Base-by-base conservation (phyloP, 2,113 vertebrate species). In the Microtus montanus region DNA sequence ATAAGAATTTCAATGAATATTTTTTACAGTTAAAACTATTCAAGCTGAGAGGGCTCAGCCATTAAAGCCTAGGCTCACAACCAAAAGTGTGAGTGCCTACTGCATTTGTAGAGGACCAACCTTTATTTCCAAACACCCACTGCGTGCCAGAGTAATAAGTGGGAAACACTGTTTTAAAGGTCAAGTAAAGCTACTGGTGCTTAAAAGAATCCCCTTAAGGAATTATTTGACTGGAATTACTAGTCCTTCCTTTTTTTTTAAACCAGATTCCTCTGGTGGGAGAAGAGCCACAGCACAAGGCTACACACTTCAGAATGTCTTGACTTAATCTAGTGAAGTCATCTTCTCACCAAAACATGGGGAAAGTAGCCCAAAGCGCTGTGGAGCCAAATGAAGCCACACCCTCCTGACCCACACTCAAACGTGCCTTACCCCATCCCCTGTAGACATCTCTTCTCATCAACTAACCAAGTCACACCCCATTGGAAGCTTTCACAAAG, bases 21-120 rank as follows among this genome's bases (percentile, higher is more conserved):
- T 87, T 95, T 38, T 63, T 73, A 92, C 54, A 93, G 11, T 78
- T 93, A 75, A 92, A 92, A 90, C 49, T 33, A 11, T 84, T 73
- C 44, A 77, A 5, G 20, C 66, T 26, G 17, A 52, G 15, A 20
- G 19, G 77, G 9, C 47, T 79, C 77, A 41, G 2, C 20, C 15
- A 33, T 9, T 79, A 47, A 58, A 58, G 58, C 1, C 58, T 58
- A 58, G 58, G 58, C 58, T 58, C 58, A 58, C 58, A 58, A 58
- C 58, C 19, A 20, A 58, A 58, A 20, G 58, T 58, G 7, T 58
- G 41, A 30, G 26, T 28, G 74, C 13, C 15, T 30, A 17, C 7
- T 15, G 41, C 13, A 77, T 30, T 47, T 77, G 74, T 26, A 47
- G 74, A 77, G 12, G 74, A 26, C 74, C 15, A 77, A 13, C 28